These are phyloP conservation scores for Agriopis marginaria DNA, from an alignment of 2,888 invertebrate genomes.

Conservation along the genomic window DNA sequence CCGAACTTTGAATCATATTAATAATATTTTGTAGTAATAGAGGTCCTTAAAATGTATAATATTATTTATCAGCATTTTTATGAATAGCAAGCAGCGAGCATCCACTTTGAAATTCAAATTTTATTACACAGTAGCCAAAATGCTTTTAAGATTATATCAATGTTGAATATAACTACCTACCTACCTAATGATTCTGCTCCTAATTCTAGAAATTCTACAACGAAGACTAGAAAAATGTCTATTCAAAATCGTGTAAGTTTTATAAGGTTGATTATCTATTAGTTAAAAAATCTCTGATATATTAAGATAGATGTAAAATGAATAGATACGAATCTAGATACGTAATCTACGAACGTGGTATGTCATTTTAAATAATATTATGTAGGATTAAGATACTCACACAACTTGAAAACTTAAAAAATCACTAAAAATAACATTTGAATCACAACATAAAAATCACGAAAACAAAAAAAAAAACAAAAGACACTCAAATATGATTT, in stretches of 20 bases:
- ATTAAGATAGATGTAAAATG: neutral
- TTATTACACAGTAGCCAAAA: slow-evolving; percentile 7
- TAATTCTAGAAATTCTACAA: neutral
- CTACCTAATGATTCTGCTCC: neutral
- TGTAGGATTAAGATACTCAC: slow-evolving; percentile 43
- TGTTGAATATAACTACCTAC: slow-evolving; percentile 1
- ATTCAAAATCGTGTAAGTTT: neutral
- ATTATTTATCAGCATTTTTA: neutral
- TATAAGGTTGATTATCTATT: neutral
- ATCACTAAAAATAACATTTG: slow-evolving; percentile 49
- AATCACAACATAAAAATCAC: slow-evolving; percentile 26
- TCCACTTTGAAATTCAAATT: slow-evolving; percentile 1
- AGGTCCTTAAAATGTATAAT: neutral
- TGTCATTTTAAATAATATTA: neutral
- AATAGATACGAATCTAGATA: neutral
- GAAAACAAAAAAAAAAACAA: slow-evolving; percentile 28
- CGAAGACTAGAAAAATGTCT: neutral
- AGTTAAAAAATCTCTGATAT: neutral
- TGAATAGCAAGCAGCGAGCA: neutral
- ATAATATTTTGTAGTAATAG: neutral
- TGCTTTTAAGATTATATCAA: slow-evolving; percentile 11
- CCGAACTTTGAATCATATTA: neutral
- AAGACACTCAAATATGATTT: slow-evolving; percentile 31
- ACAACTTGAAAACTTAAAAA: slow-evolving; percentile 49
- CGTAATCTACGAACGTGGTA: neutral